Conservation (phyloP, 1,140 invertebrate genomes). For the Drosophila sturtevanti region DNA sequence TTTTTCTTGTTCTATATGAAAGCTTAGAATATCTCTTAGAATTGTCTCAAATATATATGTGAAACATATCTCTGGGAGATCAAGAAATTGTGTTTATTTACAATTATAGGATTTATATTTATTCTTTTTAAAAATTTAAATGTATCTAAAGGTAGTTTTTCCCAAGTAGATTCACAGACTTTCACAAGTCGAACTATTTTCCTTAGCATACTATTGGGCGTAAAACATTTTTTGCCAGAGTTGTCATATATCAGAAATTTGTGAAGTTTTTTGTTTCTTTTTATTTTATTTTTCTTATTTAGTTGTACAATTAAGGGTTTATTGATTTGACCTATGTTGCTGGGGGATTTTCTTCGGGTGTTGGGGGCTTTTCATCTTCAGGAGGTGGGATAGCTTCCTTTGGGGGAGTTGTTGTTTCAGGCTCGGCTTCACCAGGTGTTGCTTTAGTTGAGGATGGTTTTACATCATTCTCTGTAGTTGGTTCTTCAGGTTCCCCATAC, state of each 20-base stretch:
- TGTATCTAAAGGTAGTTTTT: not conserved
- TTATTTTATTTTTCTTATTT: not conserved
- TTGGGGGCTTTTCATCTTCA: not conserved
- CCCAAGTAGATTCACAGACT: no score
- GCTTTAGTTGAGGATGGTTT: not conserved
- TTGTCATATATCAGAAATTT: not conserved
- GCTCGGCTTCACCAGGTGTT: not conserved
- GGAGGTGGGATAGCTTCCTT: not conserved
- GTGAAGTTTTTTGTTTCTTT: not conserved
- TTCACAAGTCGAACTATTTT: not conserved
- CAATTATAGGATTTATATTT: not conserved
- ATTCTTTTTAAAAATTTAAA: not conserved
- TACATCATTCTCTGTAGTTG: not conserved
- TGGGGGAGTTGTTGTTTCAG: not conserved
- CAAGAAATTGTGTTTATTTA: not conserved
- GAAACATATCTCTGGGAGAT: not conserved
- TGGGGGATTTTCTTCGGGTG: not conserved
- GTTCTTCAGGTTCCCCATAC: not conserved
- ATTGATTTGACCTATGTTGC: not conserved
- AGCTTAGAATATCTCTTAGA: no score
- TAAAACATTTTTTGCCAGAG: not conserved
- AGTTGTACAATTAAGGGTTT: not conserved
- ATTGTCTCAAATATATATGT: no score
- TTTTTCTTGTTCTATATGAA: no score
- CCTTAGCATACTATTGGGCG: not conserved